Percentiles rank a stretch among this genome's conserved stretches.
Conservation (phyloP, 2,797 vertebrate species). For the Sebastes itinus region DNA sequence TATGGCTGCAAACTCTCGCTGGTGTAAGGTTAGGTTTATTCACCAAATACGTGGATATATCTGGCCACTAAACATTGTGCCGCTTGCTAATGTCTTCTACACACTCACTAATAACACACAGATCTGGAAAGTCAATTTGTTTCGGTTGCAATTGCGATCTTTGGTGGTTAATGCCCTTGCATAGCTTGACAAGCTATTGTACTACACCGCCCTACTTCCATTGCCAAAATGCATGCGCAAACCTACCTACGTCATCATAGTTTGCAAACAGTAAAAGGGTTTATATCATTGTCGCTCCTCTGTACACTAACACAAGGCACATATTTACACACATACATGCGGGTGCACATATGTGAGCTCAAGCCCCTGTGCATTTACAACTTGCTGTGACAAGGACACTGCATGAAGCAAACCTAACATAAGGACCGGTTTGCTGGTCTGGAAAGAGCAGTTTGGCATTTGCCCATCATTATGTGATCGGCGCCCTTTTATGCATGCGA, state of each 20-base stretch:
- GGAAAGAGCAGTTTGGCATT: constrained; percentile 33
- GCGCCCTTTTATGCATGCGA: constrained; percentile 7
- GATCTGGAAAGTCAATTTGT: no score
- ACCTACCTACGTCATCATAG: not conserved
- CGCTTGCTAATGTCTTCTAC: no score
- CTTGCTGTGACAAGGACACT: constrained; percentile 36
- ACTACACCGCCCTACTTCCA: not conserved
- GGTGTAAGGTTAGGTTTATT: no score
- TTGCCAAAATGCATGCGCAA: not conserved
- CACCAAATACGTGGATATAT: no score
- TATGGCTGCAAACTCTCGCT: no score
- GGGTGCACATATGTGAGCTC: constrained; percentile 20
- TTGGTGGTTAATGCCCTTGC: no score
- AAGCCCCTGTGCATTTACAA: constrained; percentile 7
- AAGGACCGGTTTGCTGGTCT: constrained; percentile 42
- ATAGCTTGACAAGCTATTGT: not conserved
- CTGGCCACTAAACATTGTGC: no score
- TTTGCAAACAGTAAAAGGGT: no score
- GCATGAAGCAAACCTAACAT: constrained; percentile 32
- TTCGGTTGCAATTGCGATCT: not conserved
- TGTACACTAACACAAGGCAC: not conserved
- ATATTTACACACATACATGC: constrained; percentile 24
- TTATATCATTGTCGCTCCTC: not conserved
- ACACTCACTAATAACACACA: no score
- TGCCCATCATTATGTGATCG: constrained; percentile 27